Percentiles rank a stretch among this genome's conserved stretches.
phyloP scores from a whole-genome alignment of 2,797 vertebrate genomes.

The Falco naumanni region DNA sequence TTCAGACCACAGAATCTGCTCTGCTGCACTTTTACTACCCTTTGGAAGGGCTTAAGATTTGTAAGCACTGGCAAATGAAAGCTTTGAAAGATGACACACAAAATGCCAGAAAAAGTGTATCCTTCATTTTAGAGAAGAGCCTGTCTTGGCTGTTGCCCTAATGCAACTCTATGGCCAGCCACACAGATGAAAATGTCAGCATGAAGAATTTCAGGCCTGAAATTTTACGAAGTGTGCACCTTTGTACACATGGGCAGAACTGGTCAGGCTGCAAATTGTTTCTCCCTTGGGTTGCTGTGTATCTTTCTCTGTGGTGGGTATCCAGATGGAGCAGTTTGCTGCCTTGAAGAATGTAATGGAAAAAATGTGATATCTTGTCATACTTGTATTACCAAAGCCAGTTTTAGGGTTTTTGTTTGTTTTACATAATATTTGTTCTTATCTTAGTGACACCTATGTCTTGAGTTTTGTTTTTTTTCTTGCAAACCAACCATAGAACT shows the following conservation, averaged over 20 bases:
- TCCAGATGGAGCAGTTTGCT: background rate
- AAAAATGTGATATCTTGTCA: background rate
- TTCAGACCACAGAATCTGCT: constrained; percentile 75
- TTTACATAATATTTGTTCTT: background rate
- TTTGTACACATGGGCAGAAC: background rate
- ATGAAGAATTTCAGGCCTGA: background rate
- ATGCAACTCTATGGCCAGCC: background rate
- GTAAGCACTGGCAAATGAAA: constrained; percentile 32
- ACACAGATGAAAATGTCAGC: background rate
- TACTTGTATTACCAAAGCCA: background rate
- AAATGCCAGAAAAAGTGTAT: background rate
- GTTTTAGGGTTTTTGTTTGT: background rate
- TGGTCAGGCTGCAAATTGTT: background rate
- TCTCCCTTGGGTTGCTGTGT: background rate
- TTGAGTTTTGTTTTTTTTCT: background rate
- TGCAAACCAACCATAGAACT: background rate
- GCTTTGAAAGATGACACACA: background rate
- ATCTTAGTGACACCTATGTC: background rate
- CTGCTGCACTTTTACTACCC: constrained; percentile 75
- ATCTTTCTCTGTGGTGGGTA: background rate
- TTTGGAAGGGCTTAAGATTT: constrained; percentile 64
- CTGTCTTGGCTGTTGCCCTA: background rate
- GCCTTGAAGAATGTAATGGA: background rate
- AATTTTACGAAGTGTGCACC: background rate
- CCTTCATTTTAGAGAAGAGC: background rate